phyloP scores from a whole-genome alignment of 1,140 invertebrate species.

The Drosophila kurseongensis region DNA sequence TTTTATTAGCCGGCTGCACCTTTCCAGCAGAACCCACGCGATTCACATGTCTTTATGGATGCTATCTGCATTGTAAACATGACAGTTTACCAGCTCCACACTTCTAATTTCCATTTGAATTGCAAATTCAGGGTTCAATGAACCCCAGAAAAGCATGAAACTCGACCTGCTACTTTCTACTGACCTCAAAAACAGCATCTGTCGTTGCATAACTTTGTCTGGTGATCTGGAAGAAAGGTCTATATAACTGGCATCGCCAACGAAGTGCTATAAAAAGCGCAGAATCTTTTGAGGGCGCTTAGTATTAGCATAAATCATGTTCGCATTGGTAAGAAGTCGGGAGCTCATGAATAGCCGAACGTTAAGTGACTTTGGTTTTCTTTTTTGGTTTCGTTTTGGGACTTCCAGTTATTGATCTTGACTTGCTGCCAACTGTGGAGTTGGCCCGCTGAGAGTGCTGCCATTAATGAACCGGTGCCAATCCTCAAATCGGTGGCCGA shows the following conservation, averaged over 20 bases:
- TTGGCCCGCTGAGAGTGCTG: slow-evolving; percentile 26
- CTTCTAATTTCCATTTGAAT: slow-evolving; percentile 55
- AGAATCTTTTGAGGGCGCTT: slow-evolving; percentile 57
- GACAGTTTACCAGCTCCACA: slow-evolving; percentile 30
- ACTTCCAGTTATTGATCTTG: slow-evolving; percentile 28
- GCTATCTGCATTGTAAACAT: slow-evolving; percentile 50
- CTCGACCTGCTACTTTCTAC: slow-evolving; percentile 62
- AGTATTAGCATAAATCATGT: slow-evolving; percentile 82
- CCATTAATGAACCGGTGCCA: slow-evolving; percentile 41
- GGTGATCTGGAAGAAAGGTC: neutral
- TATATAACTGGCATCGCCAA: neutral
- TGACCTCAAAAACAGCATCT: slow-evolving; percentile 50
- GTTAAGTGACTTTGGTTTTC: neutral
- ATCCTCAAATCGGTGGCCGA: slow-evolving; percentile 65
- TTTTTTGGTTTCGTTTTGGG: neutral
- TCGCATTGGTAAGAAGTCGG: slow-evolving; percentile 66
- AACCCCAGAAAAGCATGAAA: slow-evolving; percentile 27
- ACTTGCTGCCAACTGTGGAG: slow-evolving; percentile 27
- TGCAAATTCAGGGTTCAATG: slow-evolving; percentile 71
- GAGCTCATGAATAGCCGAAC: slow-evolving; percentile 31
- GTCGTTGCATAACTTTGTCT: slow-evolving; percentile 43
- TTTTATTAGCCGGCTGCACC: slow-evolving; percentile 71
- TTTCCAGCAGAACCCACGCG: slow-evolving; percentile 33
- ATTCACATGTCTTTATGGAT: slow-evolving; percentile 11
- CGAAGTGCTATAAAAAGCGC: slow-evolving; percentile 63